phyloP scores from a whole-genome alignment of 2,888 invertebrate genomes.

The Mimachlamys varia region DNA sequence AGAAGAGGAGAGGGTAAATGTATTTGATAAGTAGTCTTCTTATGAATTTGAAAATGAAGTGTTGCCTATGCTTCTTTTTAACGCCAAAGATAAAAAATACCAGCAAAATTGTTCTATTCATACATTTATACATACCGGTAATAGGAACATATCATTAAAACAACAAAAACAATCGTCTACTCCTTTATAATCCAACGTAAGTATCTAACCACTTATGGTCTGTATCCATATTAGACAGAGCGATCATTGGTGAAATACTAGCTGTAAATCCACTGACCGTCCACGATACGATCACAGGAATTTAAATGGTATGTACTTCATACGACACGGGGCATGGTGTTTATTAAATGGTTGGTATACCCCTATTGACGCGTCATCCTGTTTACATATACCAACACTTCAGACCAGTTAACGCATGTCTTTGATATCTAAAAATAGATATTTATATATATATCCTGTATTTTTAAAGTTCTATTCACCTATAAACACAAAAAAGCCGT shows the following conservation, averaged over 20 bases:
- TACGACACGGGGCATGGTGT: not conserved
- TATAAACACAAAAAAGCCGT: not conserved
- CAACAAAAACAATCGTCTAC: not conserved
- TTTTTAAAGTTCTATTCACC: not conserved
- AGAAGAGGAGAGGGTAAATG: not conserved
- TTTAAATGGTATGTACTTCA: not conserved
- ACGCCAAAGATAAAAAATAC: no score
- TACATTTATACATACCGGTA: not conserved
- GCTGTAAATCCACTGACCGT: not conserved
- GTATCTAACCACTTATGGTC: no score
- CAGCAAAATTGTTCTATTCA: not conserved
- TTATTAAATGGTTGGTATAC: slow-evolving; percentile 21
- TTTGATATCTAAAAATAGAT: slow-evolving; percentile 4
- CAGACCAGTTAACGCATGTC: slow-evolving; percentile 17
- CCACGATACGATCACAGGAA: not conserved
- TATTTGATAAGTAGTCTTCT: no score
- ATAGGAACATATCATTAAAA: not conserved
- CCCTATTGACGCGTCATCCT: not conserved
- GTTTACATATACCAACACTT: not conserved
- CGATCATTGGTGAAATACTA: not conserved
- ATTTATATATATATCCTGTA: not conserved
- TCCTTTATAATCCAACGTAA: not conserved
- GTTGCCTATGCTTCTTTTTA: no score
- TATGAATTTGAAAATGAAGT: no score
- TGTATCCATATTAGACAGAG: no score